A percentile compares a stretch with the other conserved stretches of the same genome.
These are phyloP conservation scores for Squalus acanthias DNA, from an alignment of 2,797 vertebrate genomes.

Conservation along the genomic window DNA sequence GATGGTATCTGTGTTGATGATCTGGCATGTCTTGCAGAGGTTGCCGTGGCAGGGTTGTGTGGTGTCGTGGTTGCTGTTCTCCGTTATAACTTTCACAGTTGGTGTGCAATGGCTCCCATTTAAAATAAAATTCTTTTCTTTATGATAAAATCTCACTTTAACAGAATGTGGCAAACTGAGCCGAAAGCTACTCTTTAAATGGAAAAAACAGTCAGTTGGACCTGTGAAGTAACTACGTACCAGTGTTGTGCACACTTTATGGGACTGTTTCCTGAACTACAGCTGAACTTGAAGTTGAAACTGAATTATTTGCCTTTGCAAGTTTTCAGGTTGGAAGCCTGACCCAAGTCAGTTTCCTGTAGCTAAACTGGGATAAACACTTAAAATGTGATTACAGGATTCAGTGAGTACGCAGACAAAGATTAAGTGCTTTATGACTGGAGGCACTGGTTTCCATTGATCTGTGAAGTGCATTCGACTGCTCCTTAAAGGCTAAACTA, in stretches of 20 bases:
- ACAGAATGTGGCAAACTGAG: background rate
- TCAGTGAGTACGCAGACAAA: slow-evolving; percentile 10
- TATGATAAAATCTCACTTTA: background rate
- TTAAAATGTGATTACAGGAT: slow-evolving; percentile 11
- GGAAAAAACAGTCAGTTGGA: background rate
- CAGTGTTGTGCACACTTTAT: background rate
- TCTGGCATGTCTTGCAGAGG: too few relatives aligned
- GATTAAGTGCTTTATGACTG: background rate
- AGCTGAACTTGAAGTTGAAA: slow-evolving; percentile 10
- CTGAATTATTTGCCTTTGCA: background rate
- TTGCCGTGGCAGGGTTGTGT: too few relatives aligned
- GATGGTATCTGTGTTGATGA: too few relatives aligned
- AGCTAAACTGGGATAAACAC: background rate
- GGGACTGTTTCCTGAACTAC: slow-evolving; percentile 3
- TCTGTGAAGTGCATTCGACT: background rate
- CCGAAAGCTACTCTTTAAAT: background rate
- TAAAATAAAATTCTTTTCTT: background rate
- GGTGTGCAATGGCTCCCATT: background rate
- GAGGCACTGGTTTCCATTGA: slow-evolving; percentile 14
- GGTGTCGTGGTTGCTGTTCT: too few relatives aligned
- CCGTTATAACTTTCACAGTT: background rate
- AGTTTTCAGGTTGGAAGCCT: background rate
- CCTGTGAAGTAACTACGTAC: too few relatives aligned
- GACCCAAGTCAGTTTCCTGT: slow-evolving; percentile 6
- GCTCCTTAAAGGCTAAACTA: background rate